Evolutionary conservation across 2,888 invertebrate genomes (phyloP), one percentile per base, ranked within the genome.

Genomic region (Dioctria linearis): DNA sequence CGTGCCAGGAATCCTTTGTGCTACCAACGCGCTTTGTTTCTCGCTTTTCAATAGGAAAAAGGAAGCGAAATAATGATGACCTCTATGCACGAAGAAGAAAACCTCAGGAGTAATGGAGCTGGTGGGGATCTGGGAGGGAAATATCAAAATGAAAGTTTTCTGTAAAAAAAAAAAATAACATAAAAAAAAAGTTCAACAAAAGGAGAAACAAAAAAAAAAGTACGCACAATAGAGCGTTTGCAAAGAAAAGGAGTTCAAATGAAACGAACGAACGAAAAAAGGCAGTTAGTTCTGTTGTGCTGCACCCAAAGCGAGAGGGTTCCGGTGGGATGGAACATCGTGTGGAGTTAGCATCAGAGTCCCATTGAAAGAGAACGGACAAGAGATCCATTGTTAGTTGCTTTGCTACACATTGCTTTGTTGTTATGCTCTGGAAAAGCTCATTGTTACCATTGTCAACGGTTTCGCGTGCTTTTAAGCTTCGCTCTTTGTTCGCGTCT

Each of bases 51-150:
- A 61, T 75, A 71, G 75, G 75, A 59, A 75, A 75, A 75, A 75
- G 75, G 75, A 75, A 75, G 75, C 75, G 75, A 75, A 75, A 75
- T 75, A 75, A 75, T 75, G 75, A 75, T 75, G 75, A 75, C 75
- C 75, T 75, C 75, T 75, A 61, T 65, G 65, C 13, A 65, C 75
- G 75, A 75, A 59, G 75, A 75, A 59, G 61, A 61, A 75, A 75
- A 75, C 59, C 71, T 71, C 71, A 51, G 49, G 51, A 57, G 57
- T 57, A 57, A 57, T 57, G 57, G n/a, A 71, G 42, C 43, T 42
- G 54, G 13, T 66, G 43, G 69, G 4, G 37, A 69, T 49, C 49
- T 37, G 73, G 73, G 73, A 13, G 75, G 75, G 40, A 65, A 75
- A 75, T 75, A 75, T 75, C 75, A 75, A 75, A 75, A 75, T 75